Percentiles rank a stretch among this genome's conserved stretches.
These are phyloP conservation scores for Heliconius eleuchia DNA, from an alignment of 1,140 invertebrate genomes.

Conservation along the genomic window DNA sequence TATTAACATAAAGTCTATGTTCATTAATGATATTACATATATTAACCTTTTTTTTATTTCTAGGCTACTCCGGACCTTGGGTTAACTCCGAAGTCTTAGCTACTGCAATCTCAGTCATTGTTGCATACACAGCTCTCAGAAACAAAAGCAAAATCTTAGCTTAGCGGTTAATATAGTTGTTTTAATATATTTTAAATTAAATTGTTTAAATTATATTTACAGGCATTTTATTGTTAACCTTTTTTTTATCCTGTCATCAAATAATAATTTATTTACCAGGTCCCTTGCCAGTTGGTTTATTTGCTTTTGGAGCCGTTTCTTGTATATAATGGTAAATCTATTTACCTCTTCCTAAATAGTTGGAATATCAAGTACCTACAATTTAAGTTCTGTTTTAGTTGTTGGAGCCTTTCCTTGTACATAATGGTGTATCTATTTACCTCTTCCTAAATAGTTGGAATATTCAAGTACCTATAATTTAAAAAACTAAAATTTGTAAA, in stretches of 20 bases:
- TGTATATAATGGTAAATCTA: too few relatives aligned
- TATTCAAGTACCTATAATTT: too few relatives aligned
- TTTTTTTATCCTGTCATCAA: not conserved
- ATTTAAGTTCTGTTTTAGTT: too few relatives aligned
- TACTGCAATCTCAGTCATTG: slow-evolving; percentile 87
- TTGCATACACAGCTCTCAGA: slow-evolving; percentile 93
- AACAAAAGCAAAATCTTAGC: slow-evolving; percentile 90
- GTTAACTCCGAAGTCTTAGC: slow-evolving; percentile 96
- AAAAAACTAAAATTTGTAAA: too few relatives aligned
- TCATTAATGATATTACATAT: not conserved
- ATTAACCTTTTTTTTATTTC: slow-evolving; percentile 24
- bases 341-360: too few relatives aligned
- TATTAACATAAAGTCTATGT: not conserved
- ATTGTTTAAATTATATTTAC: slow-evolving; percentile 46
- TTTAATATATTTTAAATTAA: slow-evolving; percentile 50
- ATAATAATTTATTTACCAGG: too few relatives aligned
- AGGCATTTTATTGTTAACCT: not conserved
- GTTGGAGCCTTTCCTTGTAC: too few relatives aligned
- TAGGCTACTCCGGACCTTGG: slow-evolving; percentile 93
- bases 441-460: too few relatives aligned
- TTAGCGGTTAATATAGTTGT: slow-evolving; percentile 57
- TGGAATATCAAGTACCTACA: too few relatives aligned
- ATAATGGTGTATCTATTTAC: too few relatives aligned
- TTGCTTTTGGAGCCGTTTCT: too few relatives aligned
- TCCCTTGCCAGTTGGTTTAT: too few relatives aligned